Conservation (phyloP, 2,888 invertebrate species). For the Atherix ibis region DNA sequence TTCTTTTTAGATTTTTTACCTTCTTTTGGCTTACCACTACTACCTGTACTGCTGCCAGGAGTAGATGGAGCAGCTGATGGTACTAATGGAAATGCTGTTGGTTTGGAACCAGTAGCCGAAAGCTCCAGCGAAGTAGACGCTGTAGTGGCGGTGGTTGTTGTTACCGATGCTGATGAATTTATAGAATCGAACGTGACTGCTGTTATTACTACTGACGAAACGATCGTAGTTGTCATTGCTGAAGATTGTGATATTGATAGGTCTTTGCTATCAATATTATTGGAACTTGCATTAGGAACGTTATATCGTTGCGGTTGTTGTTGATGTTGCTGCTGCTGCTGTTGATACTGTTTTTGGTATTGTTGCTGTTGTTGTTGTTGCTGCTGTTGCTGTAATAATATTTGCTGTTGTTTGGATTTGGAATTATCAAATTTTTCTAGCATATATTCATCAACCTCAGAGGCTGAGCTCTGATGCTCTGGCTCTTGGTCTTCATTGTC, state of each 20-base stretch:
- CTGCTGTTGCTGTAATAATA: constrained; percentile 1
- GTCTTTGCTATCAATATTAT: constrained; percentile 7
- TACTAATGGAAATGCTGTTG: constrained; percentile 8
- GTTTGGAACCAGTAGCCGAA: constrained; percentile 6
- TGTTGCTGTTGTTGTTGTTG: constrained; percentile 1
- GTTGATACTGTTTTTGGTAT: not conserved
- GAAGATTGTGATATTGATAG: constrained; percentile 6
- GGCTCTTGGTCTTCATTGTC: constrained; percentile 49
- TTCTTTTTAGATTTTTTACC: constrained; percentile 23
- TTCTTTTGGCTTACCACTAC: constrained; percentile 15
- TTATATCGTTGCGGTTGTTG: constrained; percentile 3
- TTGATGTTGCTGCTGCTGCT: constrained; percentile 2
- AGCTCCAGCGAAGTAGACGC: not conserved
- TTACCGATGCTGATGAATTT: not conserved
- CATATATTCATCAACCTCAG: constrained; percentile 30
- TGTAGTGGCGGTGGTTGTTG: not conserved
- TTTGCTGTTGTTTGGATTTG: constrained; percentile 3
- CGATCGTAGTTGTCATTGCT: not conserved
- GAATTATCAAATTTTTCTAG: too few relatives aligned
- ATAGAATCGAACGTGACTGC: too few relatives aligned
- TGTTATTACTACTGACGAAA: not conserved
- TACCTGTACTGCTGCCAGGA: constrained; percentile 1
- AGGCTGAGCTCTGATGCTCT: constrained; percentile 30
- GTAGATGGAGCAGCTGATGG: constrained; percentile 6
- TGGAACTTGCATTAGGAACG: constrained; percentile 9